Percentiles rank a stretch among this genome's conserved stretches.
phyloP scores from a whole-genome alignment of 2,888 invertebrate genomes.

The Archips crataeganus region DNA sequence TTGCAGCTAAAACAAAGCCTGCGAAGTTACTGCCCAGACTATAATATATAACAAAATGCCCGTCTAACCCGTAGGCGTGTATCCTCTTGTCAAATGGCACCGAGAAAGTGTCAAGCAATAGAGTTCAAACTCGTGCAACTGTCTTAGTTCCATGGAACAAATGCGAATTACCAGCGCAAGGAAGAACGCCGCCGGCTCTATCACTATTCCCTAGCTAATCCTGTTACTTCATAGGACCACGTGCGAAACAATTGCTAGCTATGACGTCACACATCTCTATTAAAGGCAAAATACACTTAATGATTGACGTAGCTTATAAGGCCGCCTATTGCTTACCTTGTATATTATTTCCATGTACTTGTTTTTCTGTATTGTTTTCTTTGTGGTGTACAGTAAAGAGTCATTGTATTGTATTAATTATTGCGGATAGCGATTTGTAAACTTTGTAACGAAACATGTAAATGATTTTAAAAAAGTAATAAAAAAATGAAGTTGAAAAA shows the following conservation, averaged over 20 bases:
- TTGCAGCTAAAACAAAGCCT: background rate
- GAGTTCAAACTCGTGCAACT: background rate
- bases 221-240: background rate
- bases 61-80: background rate
- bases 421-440: too few species aligned
- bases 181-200: conserved; percentile 3
- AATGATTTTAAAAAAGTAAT: too few species aligned
- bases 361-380: too few species aligned
- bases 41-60: background rate
- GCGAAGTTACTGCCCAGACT: background rate
- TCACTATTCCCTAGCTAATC: conserved; percentile 1
- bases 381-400: too few species aligned
- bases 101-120: background rate
- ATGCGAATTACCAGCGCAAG: background rate
- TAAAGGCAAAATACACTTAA: background rate
- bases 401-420: too few species aligned
- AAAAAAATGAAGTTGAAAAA: too few species aligned
- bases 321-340: too few species aligned
- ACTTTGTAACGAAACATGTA: too few species aligned
- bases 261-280: background rate
- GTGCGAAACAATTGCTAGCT: background rate
- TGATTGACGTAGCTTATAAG: too few species aligned
- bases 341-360: too few species aligned
- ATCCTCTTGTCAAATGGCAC: background rate
- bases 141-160: background rate